These are phyloP conservation scores for Triops longicaudatus DNA, from an alignment of 1,140 invertebrate species.

Conservation along the genomic window DNA sequence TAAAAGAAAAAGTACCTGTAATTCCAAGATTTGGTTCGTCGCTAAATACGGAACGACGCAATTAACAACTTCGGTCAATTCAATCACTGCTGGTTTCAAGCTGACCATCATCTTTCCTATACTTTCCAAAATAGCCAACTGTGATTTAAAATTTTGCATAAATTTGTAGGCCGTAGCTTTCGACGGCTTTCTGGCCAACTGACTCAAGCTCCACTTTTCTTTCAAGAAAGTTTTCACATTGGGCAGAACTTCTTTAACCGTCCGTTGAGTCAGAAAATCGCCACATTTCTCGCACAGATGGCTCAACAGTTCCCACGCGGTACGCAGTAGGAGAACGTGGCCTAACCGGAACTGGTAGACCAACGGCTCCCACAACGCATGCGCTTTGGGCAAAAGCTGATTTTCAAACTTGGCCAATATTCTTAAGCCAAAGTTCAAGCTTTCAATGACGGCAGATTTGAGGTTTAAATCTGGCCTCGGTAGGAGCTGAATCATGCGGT, in stretches of 20 bases:
- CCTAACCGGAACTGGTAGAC: constrained; percentile 3
- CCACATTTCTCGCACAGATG: constrained; percentile 1
- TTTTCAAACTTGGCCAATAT: neutral
- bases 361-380: neutral
- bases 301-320: neutral
- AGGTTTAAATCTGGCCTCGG: neutral
- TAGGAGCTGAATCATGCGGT: neutral
- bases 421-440: neutral
- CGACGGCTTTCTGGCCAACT: neutral
- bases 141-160: neutral
- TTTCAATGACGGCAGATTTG: neutral
- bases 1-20: neutral
- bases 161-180: neutral
- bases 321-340: neutral
- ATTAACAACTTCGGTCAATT: neutral
- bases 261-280: neutral
- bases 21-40: neutral
- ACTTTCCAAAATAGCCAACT: neutral
- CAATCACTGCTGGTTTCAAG: neutral
- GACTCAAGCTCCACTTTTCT: neutral
- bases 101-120: neutral
- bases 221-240: neutral
- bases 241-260: neutral
- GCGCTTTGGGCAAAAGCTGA: constrained; percentile 1
- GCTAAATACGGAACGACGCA: neutral